These are phyloP conservation scores for Battus philenor DNA, from an alignment of 1,140 invertebrate genomes.

Conservation along the genomic window DNA sequence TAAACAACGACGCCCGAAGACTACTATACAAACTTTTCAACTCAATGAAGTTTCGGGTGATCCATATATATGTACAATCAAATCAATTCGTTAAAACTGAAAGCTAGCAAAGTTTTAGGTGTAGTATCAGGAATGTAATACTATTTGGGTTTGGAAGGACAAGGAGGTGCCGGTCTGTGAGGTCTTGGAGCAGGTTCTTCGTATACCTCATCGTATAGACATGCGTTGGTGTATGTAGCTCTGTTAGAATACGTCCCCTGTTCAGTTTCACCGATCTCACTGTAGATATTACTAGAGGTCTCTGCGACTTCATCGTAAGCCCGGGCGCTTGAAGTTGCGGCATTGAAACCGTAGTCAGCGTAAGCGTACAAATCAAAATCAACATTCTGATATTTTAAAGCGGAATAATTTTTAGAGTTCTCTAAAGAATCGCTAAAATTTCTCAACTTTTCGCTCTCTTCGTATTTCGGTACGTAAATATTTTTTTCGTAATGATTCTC, in stretches of 20 bases:
- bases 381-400: slow-evolving; percentile 58
- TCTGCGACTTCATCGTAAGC: slow-evolving; percentile 56
- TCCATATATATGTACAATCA: too few species aligned
- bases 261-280: slow-evolving; percentile 45
- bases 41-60: too few species aligned
- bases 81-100: too few species aligned
- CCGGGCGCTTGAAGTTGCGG: slow-evolving; percentile 28
- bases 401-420: slow-evolving; percentile 64
- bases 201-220: slow-evolving; percentile 61
- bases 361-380: slow-evolving; percentile 39
- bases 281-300: slow-evolving; percentile 51
- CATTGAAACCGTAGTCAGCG: slow-evolving; percentile 24
- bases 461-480: slow-evolving; percentile 58
- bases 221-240: slow-evolving; percentile 30
- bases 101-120: too few species aligned
- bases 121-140: too few species aligned
- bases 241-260: slow-evolving; percentile 20
- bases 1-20: too few species aligned
- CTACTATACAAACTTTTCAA: too few species aligned
- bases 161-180: slow-evolving; percentile 63
- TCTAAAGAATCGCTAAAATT: slow-evolving; percentile 59
- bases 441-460: slow-evolving; percentile 51
- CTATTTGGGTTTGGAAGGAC: slow-evolving; percentile 47
- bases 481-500: slow-evolving; percentile 59
- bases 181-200: slow-evolving; percentile 41